These are phyloP conservation scores for Poecilus cupreus DNA, from an alignment of 2,888 invertebrate genomes.

Conservation along the genomic window DNA sequence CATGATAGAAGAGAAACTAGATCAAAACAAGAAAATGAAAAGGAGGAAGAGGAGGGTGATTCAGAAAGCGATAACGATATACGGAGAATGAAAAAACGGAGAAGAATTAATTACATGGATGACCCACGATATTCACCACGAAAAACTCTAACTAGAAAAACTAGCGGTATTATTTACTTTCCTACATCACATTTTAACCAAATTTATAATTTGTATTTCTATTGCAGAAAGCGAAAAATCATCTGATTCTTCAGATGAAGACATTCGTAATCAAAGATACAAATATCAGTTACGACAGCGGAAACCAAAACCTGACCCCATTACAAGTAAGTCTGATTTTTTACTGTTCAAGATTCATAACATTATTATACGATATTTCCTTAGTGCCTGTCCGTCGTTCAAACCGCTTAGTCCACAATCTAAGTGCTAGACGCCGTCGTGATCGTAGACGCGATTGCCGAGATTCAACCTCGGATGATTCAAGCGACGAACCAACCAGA, in stretches of 20 bases:
- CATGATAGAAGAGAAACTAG: slow-evolving; percentile 28
- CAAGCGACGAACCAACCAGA: slow-evolving; percentile 45
- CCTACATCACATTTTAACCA: too few species aligned
- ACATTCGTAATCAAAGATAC: slow-evolving; percentile 52
- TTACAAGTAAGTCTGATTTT: slow-evolving; percentile 30
- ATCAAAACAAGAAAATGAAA: slow-evolving; percentile 47
- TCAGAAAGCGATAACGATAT: slow-evolving; percentile 64
- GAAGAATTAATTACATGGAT: slow-evolving; percentile 61
- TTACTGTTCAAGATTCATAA: too few species aligned
- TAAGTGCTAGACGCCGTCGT: slow-evolving; percentile 43
- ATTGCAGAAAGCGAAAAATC: slow-evolving; percentile 54
- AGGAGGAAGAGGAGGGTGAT: slow-evolving; percentile 61
- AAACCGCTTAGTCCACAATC: slow-evolving; percentile 34
- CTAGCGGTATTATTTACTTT: slow-evolving; percentile 61
- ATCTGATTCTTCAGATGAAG: slow-evolving; percentile 56
- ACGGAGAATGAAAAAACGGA: slow-evolving; percentile 62
- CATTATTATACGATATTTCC: too few species aligned
- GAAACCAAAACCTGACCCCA: slow-evolving; percentile 45
- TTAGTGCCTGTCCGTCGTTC: slow-evolving; percentile 47
- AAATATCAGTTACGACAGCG: slow-evolving; percentile 52
- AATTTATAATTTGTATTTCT: too few species aligned
- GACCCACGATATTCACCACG: slow-evolving; percentile 62
- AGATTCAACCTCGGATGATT: not conserved
- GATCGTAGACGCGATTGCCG: slow-evolving; percentile 11
- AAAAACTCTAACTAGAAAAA: slow-evolving; percentile 61